phyloP scores from a whole-genome alignment of 2,888 invertebrate genomes.

The Drosophila dives region DNA sequence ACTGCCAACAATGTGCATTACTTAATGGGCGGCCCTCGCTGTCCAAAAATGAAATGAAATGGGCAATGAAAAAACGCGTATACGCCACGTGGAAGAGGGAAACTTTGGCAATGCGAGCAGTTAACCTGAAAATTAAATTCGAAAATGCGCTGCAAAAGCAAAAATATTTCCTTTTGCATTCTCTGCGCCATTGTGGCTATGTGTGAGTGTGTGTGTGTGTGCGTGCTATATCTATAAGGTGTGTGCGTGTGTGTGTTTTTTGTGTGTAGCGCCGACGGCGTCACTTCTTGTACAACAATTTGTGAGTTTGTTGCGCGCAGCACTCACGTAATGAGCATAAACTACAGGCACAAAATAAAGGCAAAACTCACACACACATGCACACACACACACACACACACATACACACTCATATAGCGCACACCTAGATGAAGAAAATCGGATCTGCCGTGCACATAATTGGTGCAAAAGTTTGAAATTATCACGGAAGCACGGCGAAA shows the following conservation, averaged over 20 bases:
- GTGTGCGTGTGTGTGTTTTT: slow-evolving; percentile 14
- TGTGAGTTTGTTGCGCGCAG: slow-evolving; percentile 73
- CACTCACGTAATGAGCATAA: slow-evolving; percentile 78
- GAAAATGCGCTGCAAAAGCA: slow-evolving; percentile 67
- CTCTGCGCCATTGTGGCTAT: slow-evolving; percentile 4
- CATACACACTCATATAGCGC: slow-evolving; percentile 16
- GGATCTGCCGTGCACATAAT: slow-evolving; percentile 75
- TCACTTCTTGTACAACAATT: slow-evolving; percentile 76
- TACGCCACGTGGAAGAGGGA: slow-evolving; percentile 47
- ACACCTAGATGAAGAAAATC: slow-evolving; percentile 52
- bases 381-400: slow-evolving; percentile 5
- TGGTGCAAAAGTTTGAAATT: slow-evolving; percentile 79
- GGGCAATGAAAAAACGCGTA: slow-evolving; percentile 59
- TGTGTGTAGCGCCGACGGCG: slow-evolving; percentile 66
- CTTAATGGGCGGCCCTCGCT: slow-evolving; percentile 46
- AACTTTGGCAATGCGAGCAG: slow-evolving; percentile 49
- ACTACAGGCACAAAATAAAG: slow-evolving; percentile 70
- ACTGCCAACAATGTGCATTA: slow-evolving; percentile 29
- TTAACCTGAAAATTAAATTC: slow-evolving; percentile 76
- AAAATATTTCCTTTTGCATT: slow-evolving; percentile 71
- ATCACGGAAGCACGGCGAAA: slow-evolving; percentile 77
- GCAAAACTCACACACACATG: slow-evolving; percentile 19
- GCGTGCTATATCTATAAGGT: not conserved
- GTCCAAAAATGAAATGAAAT: slow-evolving; percentile 37
- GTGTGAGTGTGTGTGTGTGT: slow-evolving; percentile 15